Percentiles rank a stretch among this genome's conserved stretches.
Evolutionary conservation across 1,140 invertebrate species (phyloP).

Genomic region (Delia radicum): DNA sequence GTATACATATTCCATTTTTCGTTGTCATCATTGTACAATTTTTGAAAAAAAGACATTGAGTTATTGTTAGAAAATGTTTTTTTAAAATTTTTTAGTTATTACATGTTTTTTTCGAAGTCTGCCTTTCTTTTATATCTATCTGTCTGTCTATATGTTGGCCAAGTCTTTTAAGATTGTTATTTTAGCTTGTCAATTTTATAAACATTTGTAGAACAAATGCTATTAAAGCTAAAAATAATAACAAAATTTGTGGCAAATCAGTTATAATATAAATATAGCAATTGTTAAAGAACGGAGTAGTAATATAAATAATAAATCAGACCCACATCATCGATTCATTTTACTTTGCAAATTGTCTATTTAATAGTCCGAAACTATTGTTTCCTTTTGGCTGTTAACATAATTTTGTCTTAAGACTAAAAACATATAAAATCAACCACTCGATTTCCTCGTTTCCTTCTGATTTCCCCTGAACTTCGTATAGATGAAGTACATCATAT

Average conservation of each 20-base stretch:
- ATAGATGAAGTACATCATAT: no score
- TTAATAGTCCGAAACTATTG: no score
- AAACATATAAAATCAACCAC: no score
- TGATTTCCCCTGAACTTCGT: no score
- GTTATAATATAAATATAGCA: neutral
- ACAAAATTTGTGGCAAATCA: neutral
- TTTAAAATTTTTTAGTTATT: neutral
- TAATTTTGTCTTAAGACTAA: no score
- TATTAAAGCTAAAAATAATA: neutral
- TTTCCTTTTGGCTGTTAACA: no score
- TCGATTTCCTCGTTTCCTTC: no score
- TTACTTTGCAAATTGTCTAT: no score
- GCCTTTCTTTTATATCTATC: neutral
- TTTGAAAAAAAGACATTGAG: neutral
- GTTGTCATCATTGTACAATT: neutral
- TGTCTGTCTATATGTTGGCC: neutral
- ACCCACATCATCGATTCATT: no score
- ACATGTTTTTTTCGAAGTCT: neutral
- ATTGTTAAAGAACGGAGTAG: no score
- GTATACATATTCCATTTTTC: neutral
- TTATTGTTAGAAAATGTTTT: slow-evolving; percentile 11
- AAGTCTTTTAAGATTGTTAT: neutral
- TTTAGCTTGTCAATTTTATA: neutral
- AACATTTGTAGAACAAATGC: neutral
- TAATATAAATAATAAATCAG: no score